Conservation (phyloP, 1,140 invertebrate genomes). For the Ridgeia piscesae region DNA sequence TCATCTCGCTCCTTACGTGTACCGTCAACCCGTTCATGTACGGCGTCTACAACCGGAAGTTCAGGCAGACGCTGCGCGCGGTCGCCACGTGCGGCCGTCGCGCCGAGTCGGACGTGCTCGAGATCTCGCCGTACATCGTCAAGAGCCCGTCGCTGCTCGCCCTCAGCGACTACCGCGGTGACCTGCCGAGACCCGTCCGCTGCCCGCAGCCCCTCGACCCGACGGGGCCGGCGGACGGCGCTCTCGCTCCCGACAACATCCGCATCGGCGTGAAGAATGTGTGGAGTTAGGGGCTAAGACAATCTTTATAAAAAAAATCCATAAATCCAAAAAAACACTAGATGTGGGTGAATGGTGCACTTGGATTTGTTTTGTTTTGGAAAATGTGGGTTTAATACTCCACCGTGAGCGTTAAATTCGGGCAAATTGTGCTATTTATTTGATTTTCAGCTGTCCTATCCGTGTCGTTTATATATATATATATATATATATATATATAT, state of each 20-base stretch:
- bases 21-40: constrained; percentile 3
- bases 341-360: too few species aligned
- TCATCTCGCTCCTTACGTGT: neutral
- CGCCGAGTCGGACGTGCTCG: neutral
- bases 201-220: neutral
- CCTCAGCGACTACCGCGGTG: neutral
- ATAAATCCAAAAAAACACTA: too few species aligned
- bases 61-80: neutral
- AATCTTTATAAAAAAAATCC: too few species aligned
- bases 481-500: too few species aligned
- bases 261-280: neutral
- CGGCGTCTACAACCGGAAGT: neutral
- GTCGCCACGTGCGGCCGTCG: neutral
- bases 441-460: too few species aligned
- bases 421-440: too few species aligned
- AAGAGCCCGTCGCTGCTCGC: neutral
- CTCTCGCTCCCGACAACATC: neutral
- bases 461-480: too few species aligned
- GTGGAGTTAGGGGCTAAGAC: too few species aligned
- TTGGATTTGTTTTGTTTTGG: too few species aligned
- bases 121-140: neutral
- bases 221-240: neutral
- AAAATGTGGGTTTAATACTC: too few species aligned
- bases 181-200: neutral
- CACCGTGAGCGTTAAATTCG: too few species aligned